Evolutionary conservation across 2,113 vertebrate genomes (phyloP).

Genomic region (Bos indicus): DNA sequence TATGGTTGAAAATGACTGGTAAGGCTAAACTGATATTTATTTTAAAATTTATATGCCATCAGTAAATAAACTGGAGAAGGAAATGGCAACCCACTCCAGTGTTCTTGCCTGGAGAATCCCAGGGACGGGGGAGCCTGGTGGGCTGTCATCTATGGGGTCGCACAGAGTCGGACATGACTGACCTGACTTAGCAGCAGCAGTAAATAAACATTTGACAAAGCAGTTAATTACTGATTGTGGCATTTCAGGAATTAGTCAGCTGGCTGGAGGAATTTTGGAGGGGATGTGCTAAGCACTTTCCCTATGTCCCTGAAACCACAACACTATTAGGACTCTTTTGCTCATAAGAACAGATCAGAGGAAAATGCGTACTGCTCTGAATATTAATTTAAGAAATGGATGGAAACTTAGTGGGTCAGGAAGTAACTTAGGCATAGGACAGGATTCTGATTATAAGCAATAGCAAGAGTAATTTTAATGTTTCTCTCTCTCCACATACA

Average conservation of each 20-base stretch:
- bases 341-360: not conserved
- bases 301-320: not conserved
- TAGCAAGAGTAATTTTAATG: not conserved
- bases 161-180: not conserved
- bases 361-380: not conserved
- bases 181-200: not conserved
- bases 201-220: not conserved
- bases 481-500: not conserved
- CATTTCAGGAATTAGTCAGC: not conserved
- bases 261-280: not conserved
- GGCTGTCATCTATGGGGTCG: not conserved
- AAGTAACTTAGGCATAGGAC: not conserved
- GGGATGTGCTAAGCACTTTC: not conserved
- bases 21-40: not conserved
- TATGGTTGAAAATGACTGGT: not conserved
- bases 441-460: not conserved
- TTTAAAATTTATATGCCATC: slow-evolving; percentile 24
- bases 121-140: not conserved
- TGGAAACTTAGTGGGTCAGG: not conserved
- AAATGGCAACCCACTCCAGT: not conserved
- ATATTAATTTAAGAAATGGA: not conserved
- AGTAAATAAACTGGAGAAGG: not conserved
- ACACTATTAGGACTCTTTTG: not conserved
- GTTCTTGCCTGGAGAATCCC: not conserved
- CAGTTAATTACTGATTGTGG: not conserved